These are phyloP conservation scores for Siniperca obscura DNA, from an alignment of 2,797 vertebrate genomes.

Conservation along the genomic window DNA sequence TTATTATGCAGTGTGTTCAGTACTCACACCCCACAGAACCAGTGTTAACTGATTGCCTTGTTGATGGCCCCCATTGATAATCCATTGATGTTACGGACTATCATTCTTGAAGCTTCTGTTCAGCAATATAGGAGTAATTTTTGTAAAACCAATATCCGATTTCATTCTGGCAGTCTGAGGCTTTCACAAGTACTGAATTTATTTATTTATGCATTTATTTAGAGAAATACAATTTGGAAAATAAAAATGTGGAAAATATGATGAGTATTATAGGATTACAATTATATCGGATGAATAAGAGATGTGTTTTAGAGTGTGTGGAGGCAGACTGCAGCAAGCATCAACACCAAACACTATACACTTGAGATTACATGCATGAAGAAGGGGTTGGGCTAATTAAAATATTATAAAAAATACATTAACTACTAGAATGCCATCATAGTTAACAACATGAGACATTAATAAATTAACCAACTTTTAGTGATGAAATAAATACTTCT, in stretches of 20 bases:
- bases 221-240: conserved; percentile 8
- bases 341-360: conserved; percentile 64
- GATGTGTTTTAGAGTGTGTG: not conserved
- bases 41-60: conserved; percentile 43
- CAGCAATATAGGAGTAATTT: not conserved
- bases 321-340: conserved; percentile 41
- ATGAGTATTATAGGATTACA: not conserved
- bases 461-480: conserved; percentile 63
- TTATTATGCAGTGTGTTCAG: conserved; percentile 52
- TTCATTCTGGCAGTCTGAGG: not conserved
- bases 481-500: conserved; percentile 36
- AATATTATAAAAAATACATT: conserved; percentile 80
- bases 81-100: not conserved
- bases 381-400: conserved; percentile 72
- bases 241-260: not conserved
- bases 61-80: conserved; percentile 8
- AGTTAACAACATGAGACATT: conserved; percentile 70
- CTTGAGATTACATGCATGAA: conserved; percentile 69
- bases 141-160: conserved; percentile 1
- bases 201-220: not conserved
- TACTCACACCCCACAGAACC: conserved; percentile 26
- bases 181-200: not conserved
- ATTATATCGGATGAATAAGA: conserved; percentile 10
- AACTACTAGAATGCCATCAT: conserved; percentile 64
- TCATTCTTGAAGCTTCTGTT: conserved; percentile 18